Conservation (phyloP, 2,797 vertebrate species). For the Acrossocheilus wenchowensis region DNA sequence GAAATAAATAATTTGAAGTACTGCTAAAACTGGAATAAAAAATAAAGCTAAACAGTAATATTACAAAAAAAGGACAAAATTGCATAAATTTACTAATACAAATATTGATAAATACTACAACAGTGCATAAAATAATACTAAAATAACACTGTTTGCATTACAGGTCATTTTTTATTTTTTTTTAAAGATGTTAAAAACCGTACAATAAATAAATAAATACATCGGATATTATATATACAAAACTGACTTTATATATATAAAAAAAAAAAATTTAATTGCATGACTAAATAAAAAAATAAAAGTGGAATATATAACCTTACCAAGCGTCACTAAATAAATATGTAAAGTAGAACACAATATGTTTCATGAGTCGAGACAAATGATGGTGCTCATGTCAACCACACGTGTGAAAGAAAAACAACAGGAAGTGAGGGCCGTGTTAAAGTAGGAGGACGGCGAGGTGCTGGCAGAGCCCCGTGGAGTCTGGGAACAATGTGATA, state of each 20-base stretch:
- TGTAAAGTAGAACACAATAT: background rate
- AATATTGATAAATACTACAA: background rate
- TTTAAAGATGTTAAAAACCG: background rate
- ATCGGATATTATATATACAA: background rate
- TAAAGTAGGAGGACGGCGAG: constrained; percentile 22
- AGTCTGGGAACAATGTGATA: constrained; percentile 65
- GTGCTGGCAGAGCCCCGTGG: constrained; percentile 54
- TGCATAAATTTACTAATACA: background rate
- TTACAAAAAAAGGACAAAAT: background rate
- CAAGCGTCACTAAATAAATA: background rate
- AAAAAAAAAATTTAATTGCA: too few species aligned
- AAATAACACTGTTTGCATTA: background rate
- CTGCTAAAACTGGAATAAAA: too few species aligned
- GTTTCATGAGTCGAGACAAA: constrained; percentile 22
- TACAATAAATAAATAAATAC: background rate
- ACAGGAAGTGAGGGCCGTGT: constrained; percentile 27
- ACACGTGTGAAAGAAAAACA: constrained; percentile 32
- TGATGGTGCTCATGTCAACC: constrained; percentile 18
- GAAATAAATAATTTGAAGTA: too few species aligned
- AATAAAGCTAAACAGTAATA: too few species aligned
- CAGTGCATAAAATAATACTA: too few species aligned
- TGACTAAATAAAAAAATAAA: background rate
- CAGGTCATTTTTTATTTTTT: background rate
- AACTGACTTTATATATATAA: background rate
- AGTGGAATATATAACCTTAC: background rate